Conservation (phyloP, 2,888 invertebrate genomes). For the Troilus luridus region DNA sequence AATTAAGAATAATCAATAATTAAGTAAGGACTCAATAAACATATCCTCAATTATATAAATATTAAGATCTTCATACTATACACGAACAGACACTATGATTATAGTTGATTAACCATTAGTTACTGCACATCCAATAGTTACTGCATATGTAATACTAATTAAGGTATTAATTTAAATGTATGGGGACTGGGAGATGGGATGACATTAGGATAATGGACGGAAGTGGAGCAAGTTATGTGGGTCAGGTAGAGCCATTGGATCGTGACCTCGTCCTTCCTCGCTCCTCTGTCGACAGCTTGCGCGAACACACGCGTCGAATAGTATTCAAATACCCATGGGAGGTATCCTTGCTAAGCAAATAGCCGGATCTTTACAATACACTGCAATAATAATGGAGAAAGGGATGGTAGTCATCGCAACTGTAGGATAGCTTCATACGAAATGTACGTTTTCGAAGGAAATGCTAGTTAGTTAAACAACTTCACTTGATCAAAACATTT, state of each 20-base stretch:
- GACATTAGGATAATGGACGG: background rate
- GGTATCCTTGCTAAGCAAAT: background rate
- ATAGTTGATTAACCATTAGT: background rate
- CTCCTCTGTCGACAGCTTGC: background rate
- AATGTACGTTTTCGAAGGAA: too few relatives aligned
- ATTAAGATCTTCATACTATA: background rate
- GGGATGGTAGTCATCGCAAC: too few relatives aligned
- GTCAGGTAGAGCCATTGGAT: background rate
- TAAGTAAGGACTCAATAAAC: background rate
- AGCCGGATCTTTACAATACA: background rate
- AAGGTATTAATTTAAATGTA: slow-evolving; percentile 4
- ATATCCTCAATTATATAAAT: background rate
- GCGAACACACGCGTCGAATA: background rate
- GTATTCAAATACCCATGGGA: background rate
- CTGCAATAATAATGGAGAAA: background rate
- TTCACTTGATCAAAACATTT: too few relatives aligned
- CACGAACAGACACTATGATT: background rate
- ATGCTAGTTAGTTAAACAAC: too few relatives aligned
- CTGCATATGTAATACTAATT: background rate
- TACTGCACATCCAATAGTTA: background rate
- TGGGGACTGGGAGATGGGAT: background rate
- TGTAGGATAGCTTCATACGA: too few relatives aligned
- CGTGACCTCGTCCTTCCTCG: background rate
- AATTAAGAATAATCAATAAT: too few relatives aligned
- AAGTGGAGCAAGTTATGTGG: background rate